Evolutionary conservation across 2,797 vertebrate species (phyloP).

Genomic region (Crypturellus tataupa): DNA sequence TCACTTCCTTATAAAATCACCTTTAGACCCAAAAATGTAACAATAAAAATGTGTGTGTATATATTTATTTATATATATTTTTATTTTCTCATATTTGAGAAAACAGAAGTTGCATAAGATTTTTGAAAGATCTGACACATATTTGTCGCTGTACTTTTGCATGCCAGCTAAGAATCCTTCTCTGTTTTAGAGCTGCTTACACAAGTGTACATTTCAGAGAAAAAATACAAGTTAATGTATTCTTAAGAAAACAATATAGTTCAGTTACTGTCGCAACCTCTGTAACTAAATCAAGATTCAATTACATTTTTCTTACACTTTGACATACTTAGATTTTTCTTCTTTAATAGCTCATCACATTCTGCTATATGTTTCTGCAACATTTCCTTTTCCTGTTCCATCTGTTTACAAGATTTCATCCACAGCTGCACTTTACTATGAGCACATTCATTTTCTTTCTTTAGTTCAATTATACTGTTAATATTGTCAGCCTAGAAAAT

Average conservation of each 20-base stretch:
- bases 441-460: slow-evolving; percentile 84
- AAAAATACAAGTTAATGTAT: background rate
- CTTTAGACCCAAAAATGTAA: background rate
- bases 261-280: background rate
- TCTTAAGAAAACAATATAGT: background rate
- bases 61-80: background rate
- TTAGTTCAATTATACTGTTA: slow-evolving; percentile 74
- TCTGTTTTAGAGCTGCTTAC: background rate
- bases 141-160: background rate
- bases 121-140: background rate
- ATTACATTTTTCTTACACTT: background rate
- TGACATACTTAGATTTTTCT: slow-evolving; percentile 59
- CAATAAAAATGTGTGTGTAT: background rate
- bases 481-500: slow-evolving; percentile 79
- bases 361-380: slow-evolving; percentile 77
- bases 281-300: background rate
- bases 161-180: background rate
- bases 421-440: slow-evolving; percentile 84
- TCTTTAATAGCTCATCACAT: slow-evolving; percentile 57
- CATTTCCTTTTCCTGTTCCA: slow-evolving; percentile 87
- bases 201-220: background rate
- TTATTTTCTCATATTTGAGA: background rate
- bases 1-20: background rate
- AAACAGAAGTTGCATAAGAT: background rate
- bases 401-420: slow-evolving; percentile 89